These are phyloP conservation scores for Oplegnathus fasciatus DNA, from an alignment of 2,113 vertebrate species.

Conservation along the genomic window DNA sequence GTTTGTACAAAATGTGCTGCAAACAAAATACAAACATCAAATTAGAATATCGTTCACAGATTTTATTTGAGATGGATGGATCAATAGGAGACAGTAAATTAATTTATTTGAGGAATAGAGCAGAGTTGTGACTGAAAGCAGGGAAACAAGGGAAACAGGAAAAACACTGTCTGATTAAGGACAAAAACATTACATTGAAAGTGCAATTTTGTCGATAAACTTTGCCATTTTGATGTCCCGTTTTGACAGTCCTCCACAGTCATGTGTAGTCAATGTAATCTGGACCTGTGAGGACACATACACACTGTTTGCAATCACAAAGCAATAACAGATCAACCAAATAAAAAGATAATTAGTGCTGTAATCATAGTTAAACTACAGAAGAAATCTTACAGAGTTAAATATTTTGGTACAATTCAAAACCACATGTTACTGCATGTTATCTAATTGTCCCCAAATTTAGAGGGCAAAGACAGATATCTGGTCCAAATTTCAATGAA, in stretches of 20 bases:
- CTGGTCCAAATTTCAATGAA: background rate
- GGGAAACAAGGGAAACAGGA: background rate
- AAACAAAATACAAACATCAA: conserved; percentile 7
- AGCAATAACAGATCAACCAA: background rate
- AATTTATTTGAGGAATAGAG: background rate
- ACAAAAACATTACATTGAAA: conserved; percentile 67
- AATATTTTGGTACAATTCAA: no score
- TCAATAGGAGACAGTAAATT: background rate
- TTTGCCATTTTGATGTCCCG: conserved; percentile 94
- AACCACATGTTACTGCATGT: no score
- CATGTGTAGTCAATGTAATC: conserved; percentile 95
- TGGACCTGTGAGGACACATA: conserved; percentile 88
- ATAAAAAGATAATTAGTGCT: background rate
- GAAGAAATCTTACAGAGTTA: no score
- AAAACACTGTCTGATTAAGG: background rate
- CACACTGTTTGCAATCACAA: background rate
- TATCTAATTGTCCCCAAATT: background rate
- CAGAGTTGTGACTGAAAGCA: background rate
- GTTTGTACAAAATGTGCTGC: conserved; percentile 12
- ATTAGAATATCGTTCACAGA: background rate
- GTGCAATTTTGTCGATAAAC: conserved; percentile 93
- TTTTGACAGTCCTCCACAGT: conserved; percentile 91
- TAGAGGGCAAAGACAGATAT: background rate
- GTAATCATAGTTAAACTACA: background rate
- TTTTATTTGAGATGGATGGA: conserved; percentile 6